Conservation (phyloP, 2,113 vertebrate genomes). For the Ibidorhyncha struthersii region DNA sequence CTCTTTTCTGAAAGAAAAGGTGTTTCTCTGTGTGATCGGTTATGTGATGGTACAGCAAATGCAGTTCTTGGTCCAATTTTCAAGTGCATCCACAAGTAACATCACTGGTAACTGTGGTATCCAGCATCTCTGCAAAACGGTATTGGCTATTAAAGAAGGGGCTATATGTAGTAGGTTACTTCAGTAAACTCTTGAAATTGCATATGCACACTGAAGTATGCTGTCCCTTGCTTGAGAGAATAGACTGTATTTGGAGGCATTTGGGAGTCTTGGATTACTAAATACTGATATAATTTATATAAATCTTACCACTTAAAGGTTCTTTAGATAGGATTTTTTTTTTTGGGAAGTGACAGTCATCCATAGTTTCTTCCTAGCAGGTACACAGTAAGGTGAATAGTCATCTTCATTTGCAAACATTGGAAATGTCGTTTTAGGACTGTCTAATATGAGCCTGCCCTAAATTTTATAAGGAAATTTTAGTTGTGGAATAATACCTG, state of each 20-base stretch:
- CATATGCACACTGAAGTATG: neutral
- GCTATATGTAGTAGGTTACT: neutral
- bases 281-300: neutral
- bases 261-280: neutral
- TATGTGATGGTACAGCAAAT: neutral
- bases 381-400: neutral
- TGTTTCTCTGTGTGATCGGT: neutral
- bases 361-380: neutral
- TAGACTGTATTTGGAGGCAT: neutral
- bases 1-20: neutral
- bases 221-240: neutral
- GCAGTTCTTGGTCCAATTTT: neutral
- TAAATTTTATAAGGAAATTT: neutral
- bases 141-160: neutral
- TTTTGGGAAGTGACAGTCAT: neutral
- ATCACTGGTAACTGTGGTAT: neutral
- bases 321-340: neutral
- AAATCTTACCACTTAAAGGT: neutral
- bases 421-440: neutral
- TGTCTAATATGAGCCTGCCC: neutral
- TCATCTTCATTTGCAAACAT: neutral
- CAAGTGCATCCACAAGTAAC: fast-evolving
- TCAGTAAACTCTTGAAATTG: neutral
- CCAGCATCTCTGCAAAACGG: neutral
- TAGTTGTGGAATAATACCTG: neutral